These are phyloP conservation scores for Scaptodrosophila latifasciaeformis DNA, from an alignment of 2,888 invertebrate species.

Conservation along the genomic window DNA sequence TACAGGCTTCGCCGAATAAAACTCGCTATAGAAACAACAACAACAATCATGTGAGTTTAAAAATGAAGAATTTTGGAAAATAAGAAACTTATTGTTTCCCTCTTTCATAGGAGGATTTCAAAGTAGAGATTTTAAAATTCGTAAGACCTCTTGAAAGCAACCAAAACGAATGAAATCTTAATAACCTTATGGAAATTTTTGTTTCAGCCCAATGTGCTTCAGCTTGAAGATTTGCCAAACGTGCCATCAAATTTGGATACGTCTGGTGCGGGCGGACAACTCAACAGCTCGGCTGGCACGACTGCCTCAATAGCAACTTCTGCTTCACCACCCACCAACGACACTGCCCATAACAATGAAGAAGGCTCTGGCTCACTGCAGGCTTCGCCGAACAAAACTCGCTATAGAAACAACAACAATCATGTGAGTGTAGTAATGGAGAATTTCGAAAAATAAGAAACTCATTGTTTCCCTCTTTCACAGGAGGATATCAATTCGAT, in stretches of 20 bases:
- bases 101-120: constrained; percentile 56
- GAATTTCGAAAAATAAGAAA: not conserved
- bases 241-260: constrained; percentile 40
- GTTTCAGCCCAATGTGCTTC: constrained; percentile 38
- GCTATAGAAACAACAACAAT: constrained; percentile 61
- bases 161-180: no score
- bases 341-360: constrained; percentile 34
- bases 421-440: constrained; percentile 41
- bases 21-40: constrained; percentile 55
- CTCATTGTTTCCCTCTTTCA: not conserved
- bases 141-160: constrained; percentile 21
- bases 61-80: not conserved
- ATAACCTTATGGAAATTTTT: no score
- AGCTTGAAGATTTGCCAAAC: constrained; percentile 50
- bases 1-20: constrained; percentile 43
- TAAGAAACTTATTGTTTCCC: not conserved
- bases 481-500: constrained; percentile 73
- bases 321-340: constrained; percentile 45
- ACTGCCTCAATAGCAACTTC: constrained; percentile 57
- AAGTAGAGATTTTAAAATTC: constrained; percentile 44
- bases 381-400: constrained; percentile 43
- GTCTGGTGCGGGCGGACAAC: constrained; percentile 35
- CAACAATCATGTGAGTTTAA: constrained; percentile 59
- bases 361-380: constrained; percentile 21
- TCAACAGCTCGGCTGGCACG: constrained; percentile 60